phyloP scores from a whole-genome alignment of 2,113 vertebrate species.

The Sialia sialis region DNA sequence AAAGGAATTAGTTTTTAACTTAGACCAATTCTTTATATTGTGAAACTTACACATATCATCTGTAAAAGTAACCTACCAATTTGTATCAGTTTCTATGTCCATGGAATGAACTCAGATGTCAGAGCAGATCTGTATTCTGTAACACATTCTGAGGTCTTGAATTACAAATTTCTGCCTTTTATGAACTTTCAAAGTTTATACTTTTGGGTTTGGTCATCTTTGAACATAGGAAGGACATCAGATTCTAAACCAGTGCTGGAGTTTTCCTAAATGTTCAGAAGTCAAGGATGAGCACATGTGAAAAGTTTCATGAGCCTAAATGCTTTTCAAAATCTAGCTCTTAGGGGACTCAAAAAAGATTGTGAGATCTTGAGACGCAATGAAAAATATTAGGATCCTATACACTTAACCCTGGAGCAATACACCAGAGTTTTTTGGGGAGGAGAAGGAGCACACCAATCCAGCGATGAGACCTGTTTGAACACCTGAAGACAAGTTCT shows the following conservation, averaged over 20 bases:
- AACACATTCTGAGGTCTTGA: not conserved
- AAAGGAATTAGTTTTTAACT: not conserved
- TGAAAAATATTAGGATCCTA: not conserved
- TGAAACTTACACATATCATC: not conserved
- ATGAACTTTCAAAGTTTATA: not conserved
- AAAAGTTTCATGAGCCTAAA: not conserved
- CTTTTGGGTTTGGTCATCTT: not conserved
- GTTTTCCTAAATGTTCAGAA: not conserved
- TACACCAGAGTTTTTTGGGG: not conserved
- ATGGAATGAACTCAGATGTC: not conserved
- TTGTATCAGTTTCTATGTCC: accelerated
- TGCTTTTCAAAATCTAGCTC: not conserved
- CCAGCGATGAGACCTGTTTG: not conserved
- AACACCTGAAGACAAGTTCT: not conserved
- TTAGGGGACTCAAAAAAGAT: not conserved
- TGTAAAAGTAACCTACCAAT: not conserved
- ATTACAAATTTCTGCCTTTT: not conserved
- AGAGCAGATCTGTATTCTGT: not conserved
- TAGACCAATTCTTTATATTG: not conserved
- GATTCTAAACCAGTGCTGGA: not conserved
- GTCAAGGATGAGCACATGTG: not conserved
- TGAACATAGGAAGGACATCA: not conserved
- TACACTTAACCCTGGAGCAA: not conserved
- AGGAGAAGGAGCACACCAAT: not conserved
- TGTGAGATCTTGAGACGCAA: not conserved